Evolutionary conservation across 2,797 vertebrate species (phyloP).

Genomic region (Sebastes ruberrimus): DNA sequence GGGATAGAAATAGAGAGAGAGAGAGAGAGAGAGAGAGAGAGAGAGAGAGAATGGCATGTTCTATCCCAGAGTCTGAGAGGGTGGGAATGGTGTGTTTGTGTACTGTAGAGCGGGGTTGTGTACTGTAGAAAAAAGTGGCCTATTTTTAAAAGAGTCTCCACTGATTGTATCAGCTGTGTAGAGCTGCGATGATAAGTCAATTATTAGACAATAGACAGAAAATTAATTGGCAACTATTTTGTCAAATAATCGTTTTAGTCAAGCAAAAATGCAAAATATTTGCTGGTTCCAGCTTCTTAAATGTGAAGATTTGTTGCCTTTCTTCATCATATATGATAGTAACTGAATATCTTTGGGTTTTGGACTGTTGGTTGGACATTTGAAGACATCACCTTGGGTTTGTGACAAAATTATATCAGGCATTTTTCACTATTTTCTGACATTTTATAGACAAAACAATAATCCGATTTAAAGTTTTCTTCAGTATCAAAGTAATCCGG

Average conservation of each 20-base stretch:
- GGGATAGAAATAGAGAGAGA: conserved; percentile 12
- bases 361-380: not conserved
- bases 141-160: not conserved
- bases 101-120: not conserved
- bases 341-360: not conserved
- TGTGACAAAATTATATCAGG: not conserved
- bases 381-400: not conserved
- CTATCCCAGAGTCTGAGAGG: conserved; percentile 39
- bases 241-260: not conserved
- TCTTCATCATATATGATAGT: not conserved
- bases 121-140: not conserved
- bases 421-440: not conserved
- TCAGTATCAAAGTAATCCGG: not conserved
- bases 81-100: conserved; percentile 32
- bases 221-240: not conserved
- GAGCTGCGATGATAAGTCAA: no score
- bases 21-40: conserved; percentile 31
- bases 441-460: not conserved
- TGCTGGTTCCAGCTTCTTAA: not conserved
- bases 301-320: not conserved
- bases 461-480: not conserved
- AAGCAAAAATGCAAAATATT: not conserved
- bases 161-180: not conserved
- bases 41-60: conserved; percentile 60
- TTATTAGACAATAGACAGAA: not conserved